These are phyloP conservation scores for Micrastur ruficollis DNA, from an alignment of 2,797 vertebrate species.

Conservation along the genomic window DNA sequence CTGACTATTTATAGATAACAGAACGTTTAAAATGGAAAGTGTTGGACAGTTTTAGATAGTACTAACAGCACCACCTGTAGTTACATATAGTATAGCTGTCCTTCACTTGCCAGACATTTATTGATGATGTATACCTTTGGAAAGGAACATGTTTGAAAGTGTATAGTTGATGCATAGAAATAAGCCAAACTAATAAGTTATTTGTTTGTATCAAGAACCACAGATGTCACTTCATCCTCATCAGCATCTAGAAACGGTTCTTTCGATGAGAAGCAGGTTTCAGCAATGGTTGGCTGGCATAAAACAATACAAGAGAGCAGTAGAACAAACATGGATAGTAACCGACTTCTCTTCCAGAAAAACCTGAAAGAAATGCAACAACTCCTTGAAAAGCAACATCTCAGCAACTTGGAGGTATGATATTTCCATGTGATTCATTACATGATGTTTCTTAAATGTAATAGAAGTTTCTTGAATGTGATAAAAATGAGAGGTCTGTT, in stretches of 20 bases:
- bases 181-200: constrained; percentile 21
- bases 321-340: constrained; percentile 44
- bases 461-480: background rate
- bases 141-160: background rate
- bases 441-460: background rate
- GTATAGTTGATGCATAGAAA: background rate
- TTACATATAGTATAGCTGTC: background rate
- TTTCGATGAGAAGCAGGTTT: constrained; percentile 66
- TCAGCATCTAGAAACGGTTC: constrained; percentile 66
- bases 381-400: constrained; percentile 75
- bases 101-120: background rate
- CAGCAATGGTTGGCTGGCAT: constrained; percentile 67
- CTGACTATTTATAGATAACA: background rate
- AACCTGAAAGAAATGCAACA: constrained; percentile 75
- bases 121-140: background rate
- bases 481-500: background rate
- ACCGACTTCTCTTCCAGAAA: constrained; percentile 71
- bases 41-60: background rate
- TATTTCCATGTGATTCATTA: background rate
- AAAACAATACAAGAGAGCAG: constrained; percentile 75
- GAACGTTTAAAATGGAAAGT: background rate
- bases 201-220: constrained; percentile 63
- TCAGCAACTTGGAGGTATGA: constrained; percentile 78
- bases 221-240: constrained; percentile 73
- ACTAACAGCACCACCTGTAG: background rate